These are phyloP conservation scores for Pseudonaja textilis DNA, from an alignment of 2,113 vertebrate genomes.

Conservation along the genomic window DNA sequence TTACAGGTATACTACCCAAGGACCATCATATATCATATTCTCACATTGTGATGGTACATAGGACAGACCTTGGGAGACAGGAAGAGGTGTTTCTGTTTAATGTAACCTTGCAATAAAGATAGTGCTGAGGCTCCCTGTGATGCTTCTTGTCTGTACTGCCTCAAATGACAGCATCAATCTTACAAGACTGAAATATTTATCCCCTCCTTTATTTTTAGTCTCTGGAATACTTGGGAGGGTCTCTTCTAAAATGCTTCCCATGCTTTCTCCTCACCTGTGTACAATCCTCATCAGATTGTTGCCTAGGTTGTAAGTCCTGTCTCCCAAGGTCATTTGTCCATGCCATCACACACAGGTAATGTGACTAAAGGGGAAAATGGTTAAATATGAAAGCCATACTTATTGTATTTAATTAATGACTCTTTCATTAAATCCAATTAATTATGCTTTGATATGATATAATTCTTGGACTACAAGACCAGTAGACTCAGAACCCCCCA, in stretches of 20 bases:
- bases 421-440: not conserved
- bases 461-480: not conserved
- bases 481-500: not conserved
- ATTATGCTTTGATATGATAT: not conserved
- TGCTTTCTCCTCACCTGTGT: not conserved
- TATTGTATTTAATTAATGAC: not conserved
- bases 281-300: not conserved
- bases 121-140: not conserved
- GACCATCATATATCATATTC: not conserved
- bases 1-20: not conserved
- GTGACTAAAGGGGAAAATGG: not conserved
- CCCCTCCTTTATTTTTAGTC: not conserved
- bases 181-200: not conserved
- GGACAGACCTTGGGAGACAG: not conserved
- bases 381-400: not conserved
- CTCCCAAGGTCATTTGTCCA: not conserved
- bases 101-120: not conserved
- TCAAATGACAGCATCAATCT: not conserved
- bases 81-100: not conserved
- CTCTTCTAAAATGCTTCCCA: not conserved
- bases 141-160: not conserved
- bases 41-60: not conserved
- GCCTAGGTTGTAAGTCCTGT: not conserved
- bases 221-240: not conserved
- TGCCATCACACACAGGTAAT: not conserved